Evolutionary conservation across 2,888 invertebrate species (phyloP), one percentile per base, ranked within the genome.

Genomic region (Hoplodrina ambigua): DNA sequence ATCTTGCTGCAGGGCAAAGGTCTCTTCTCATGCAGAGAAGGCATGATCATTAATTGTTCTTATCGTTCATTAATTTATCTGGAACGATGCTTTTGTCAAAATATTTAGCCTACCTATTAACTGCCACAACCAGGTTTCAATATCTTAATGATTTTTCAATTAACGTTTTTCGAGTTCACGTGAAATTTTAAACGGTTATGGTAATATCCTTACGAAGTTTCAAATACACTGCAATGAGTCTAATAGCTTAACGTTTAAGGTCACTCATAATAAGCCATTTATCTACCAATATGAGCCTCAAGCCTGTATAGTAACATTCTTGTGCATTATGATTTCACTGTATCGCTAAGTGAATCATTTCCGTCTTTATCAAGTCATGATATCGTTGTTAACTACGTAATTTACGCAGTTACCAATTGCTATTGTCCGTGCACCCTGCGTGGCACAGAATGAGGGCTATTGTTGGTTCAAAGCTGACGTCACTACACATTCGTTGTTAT

Each of bases 311-410:
- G 10, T 50, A 60, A 41, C 56, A 62, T 68, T 69, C n/a, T 25
- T 73, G 59, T 5, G 49, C 55, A 58, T 67, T 64, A 67, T 82
- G 64, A 69, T 82, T 80, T 82, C 69, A 69, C 61, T 65, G 59
- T 64, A 73, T 58, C 62, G 55, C 37, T 63, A 57, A 55, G 55
- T 79, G 74, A 80, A 67, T 78, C 46, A 79, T 73, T 69, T 62
- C 41, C 57, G 54, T 55, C 65, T 64, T 65, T 82, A 79, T 73
- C 82, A 59, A 70, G 65, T 57, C 62, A 53, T 33, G 37, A 59
- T 78, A 77, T 62, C 41, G 66, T 77, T 57, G 25, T 49, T 65
- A 62, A 59, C 64, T 55, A 55, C 52, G 62, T 44, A 49, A 57
- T 69, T 46, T 58, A 52, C 60, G 20, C 44, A 77, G 78, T 65